These are phyloP conservation scores for Istiophorus platypterus DNA, from an alignment of 2,113 vertebrate genomes.

Conservation along the genomic window DNA sequence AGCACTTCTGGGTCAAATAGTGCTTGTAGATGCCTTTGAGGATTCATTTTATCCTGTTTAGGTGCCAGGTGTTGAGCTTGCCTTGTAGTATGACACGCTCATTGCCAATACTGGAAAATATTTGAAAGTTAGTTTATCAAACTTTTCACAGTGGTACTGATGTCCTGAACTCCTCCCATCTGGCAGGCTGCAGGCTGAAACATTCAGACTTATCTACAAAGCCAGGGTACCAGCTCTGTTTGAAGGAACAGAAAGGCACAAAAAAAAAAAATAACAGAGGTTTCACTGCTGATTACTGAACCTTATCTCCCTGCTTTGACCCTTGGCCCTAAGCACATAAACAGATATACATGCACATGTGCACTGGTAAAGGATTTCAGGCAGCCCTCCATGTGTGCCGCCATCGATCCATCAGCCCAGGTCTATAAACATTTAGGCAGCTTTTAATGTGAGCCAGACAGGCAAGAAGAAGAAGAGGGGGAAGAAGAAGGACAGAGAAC, in stretches of 20 bases:
- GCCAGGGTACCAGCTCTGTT: conserved; percentile 5
- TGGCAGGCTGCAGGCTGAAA: conserved; percentile 22
- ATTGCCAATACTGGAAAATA: conserved; percentile 14
- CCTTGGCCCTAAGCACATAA: conserved; percentile 45
- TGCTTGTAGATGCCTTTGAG: conserved; percentile 21
- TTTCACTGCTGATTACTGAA: conserved; percentile 44
- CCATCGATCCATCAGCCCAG: conserved; percentile 48
- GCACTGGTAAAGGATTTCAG: conserved; percentile 38
- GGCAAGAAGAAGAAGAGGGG: conserved; percentile 7
- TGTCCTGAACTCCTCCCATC: conserved; percentile 44
- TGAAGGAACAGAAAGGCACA: conserved; percentile 9
- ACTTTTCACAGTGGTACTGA: not conserved
- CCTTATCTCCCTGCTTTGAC: conserved; percentile 59
- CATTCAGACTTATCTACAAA: conserved; percentile 27
- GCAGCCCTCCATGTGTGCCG: conserved; percentile 21
- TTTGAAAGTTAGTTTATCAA: conserved; percentile 11
- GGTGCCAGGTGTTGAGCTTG: conserved; percentile 33
- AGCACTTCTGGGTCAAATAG: conserved; percentile 35
- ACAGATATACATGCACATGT: conserved; percentile 45
- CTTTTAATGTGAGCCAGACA: conserved; percentile 54
- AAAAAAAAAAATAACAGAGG: conserved; percentile 17
- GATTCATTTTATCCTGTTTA: conserved; percentile 24
- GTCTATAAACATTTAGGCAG: conserved; percentile 44
- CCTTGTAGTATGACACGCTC: not conserved
- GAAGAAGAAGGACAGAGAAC: not conserved